A percentile compares a stretch with the other conserved stretches of the same genome.
Evolutionary conservation across 2,113 vertebrate species (phyloP).

Genomic region (Heterocephalus glaber): DNA sequence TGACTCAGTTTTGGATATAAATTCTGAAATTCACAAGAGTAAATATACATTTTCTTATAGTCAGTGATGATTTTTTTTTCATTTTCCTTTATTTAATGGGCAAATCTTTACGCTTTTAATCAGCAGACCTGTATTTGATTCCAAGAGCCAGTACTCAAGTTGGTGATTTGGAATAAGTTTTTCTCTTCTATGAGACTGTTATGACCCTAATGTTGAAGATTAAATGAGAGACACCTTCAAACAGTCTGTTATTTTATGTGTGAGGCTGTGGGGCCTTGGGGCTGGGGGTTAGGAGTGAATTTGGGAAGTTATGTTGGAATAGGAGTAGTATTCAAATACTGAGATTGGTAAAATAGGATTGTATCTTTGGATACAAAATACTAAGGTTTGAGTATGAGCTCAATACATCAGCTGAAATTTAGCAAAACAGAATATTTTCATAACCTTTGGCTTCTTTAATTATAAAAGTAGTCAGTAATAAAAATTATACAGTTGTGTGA

Average conservation of each 20-base stretch:
- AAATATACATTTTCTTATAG: background rate
- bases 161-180: background rate
- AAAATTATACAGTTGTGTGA: background rate
- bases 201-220: background rate
- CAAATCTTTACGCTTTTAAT: background rate
- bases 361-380: background rate
- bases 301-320: background rate
- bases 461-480: background rate
- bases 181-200: background rate
- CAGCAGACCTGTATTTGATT: background rate
- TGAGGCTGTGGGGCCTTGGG: background rate
- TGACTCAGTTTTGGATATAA: background rate
- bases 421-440: background rate
- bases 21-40: background rate
- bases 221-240: background rate
- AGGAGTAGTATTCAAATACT: background rate
- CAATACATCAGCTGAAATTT: background rate
- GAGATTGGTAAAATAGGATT: background rate
- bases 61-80: background rate
- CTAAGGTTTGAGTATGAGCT: background rate
- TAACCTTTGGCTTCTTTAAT: background rate
- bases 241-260: background rate
- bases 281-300: accelerated
- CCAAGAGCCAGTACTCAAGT: background rate
- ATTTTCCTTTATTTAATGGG: background rate